Evolutionary conservation across 2,113 vertebrate genomes (phyloP).

Genomic region (Dipodomys ordii): DNA sequence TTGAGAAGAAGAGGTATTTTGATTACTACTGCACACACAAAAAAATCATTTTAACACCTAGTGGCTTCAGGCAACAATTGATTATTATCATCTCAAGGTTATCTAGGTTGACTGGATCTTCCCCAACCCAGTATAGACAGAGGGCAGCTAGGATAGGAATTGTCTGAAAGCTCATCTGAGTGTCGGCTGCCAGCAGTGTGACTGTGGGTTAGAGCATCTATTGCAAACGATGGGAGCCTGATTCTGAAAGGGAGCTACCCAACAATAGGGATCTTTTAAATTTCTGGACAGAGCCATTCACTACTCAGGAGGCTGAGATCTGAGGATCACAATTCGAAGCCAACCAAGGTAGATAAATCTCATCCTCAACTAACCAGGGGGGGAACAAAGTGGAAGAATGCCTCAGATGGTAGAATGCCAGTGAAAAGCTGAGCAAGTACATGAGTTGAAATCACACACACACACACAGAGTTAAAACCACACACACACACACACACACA

Average conservation of each 20-base stretch:
- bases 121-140: background rate
- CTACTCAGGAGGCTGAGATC: too few relatives aligned
- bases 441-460: too few relatives aligned
- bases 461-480: too few relatives aligned
- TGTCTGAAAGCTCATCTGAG: background rate
- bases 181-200: background rate
- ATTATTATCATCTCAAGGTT: background rate
- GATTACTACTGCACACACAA: background rate
- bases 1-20: background rate
- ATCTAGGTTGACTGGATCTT: background rate
- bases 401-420: too few relatives aligned
- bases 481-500: too few relatives aligned
- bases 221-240: background rate
- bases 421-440: background rate
- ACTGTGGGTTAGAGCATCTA: background rate
- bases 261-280: background rate
- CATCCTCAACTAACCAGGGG: too few relatives aligned
- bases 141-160: background rate
- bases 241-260: background rate
- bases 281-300: too few relatives aligned
- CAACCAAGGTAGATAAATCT: too few relatives aligned
- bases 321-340: too few relatives aligned
- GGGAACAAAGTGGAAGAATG: too few relatives aligned
- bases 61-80: background rate
- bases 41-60: background rate